These are phyloP conservation scores for Pygocentrus nattereri DNA, from an alignment of 2,797 vertebrate species.

Conservation along the genomic window DNA sequence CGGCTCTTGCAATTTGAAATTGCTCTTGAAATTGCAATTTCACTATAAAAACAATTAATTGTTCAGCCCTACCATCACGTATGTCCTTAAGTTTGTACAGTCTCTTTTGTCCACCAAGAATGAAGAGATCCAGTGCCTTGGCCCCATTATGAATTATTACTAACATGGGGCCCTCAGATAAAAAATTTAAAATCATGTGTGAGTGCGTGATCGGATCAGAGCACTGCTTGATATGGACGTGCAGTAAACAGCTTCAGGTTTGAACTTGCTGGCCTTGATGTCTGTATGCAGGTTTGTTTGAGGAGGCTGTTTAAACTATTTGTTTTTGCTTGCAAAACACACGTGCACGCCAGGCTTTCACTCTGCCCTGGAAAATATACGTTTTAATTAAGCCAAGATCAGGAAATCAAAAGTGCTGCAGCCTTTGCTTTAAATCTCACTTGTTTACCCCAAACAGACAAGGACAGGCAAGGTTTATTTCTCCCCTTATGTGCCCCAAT, in stretches of 20 bases:
- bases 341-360: conserved; percentile 7
- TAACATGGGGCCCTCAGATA: not conserved
- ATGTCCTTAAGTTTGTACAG: not conserved
- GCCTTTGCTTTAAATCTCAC: conserved; percentile 53
- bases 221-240: conserved; percentile 31
- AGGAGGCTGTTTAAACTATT: conserved; percentile 43
- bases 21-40: too few relatives aligned
- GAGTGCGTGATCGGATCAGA: conserved; percentile 29
- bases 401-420: conserved; percentile 60
- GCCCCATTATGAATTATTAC: not conserved
- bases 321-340: conserved; percentile 29
- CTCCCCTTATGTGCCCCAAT: conserved; percentile 36
- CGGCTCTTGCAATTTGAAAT: too few relatives aligned
- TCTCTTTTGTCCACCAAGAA: not conserved
- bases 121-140: not conserved
- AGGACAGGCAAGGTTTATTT: conserved; percentile 41
- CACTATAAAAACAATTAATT: too few relatives aligned
- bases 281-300: conserved; percentile 40
- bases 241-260: conserved; percentile 24
- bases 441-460: conserved; percentile 58
- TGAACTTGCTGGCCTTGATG: conserved; percentile 24
- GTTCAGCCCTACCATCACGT: too few relatives aligned
- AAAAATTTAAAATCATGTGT: not conserved
- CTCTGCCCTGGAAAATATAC: conserved; percentile 41
- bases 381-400: conserved; percentile 54